phyloP scores from a whole-genome alignment of 2,888 invertebrate genomes.

The Aphodius sticticus region DNA sequence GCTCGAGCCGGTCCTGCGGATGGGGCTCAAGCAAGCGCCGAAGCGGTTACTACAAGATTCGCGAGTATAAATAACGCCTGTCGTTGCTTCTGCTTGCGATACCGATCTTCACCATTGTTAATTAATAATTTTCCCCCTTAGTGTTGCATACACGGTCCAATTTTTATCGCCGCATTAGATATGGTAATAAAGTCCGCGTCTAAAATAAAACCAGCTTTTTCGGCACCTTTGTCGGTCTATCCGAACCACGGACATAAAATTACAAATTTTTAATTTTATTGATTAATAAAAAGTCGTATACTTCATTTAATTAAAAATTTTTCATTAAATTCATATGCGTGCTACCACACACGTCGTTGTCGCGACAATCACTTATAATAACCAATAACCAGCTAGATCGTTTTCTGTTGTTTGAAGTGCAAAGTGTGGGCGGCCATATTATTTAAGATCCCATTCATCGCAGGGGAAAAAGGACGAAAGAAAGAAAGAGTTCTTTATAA shows the following conservation, averaged over 20 bases:
- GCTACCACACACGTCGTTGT: conserved; percentile 48
- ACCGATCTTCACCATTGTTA: background rate
- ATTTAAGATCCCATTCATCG: conserved; percentile 40
- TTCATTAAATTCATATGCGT: conserved; percentile 5
- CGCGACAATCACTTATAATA: conserved; percentile 8
- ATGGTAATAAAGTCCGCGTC: conserved; percentile 47
- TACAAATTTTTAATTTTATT: conserved; percentile 21
- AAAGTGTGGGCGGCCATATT: conserved; percentile 47
- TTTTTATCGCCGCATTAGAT: conserved; percentile 47
- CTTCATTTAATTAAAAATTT: background rate
- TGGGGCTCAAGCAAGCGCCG: background rate
- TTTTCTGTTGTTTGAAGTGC: conserved; percentile 25
- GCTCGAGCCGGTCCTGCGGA: no score
- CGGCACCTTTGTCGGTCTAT: conserved; percentile 49
- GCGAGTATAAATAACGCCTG: background rate
- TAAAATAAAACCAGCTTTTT: conserved; percentile 19
- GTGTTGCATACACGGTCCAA: background rate
- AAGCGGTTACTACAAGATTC: background rate
- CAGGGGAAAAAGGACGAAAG: conserved; percentile 6
- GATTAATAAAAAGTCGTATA: conserved; percentile 39
- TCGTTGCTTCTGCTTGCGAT: background rate
- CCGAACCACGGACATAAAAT: conserved; percentile 54
- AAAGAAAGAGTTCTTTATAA: conserved; percentile 43
- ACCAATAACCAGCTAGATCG: background rate
- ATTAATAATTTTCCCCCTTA: background rate